Conservation (phyloP, 2,888 invertebrate genomes). For the Torymus tubicola region DNA sequence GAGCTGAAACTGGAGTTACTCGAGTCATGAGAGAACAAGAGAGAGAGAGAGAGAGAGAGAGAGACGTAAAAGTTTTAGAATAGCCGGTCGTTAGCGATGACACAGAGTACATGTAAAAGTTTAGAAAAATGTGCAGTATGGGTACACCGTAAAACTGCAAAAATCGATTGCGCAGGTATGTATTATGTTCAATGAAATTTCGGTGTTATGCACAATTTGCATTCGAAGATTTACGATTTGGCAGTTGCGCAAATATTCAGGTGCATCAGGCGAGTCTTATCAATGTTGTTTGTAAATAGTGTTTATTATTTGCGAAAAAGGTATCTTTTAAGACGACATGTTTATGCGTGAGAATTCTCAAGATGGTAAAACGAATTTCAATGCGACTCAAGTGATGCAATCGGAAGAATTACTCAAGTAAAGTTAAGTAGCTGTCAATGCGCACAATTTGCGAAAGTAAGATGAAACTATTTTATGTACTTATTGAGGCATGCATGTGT, state of each 20-base stretch:
- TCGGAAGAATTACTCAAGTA: background rate
- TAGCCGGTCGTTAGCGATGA: background rate
- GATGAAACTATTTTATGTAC: background rate
- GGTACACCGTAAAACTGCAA: no score
- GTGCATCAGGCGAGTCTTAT: constrained; percentile 3
- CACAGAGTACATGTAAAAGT: background rate
- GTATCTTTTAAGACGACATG: no score
- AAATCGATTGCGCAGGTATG: constrained; percentile 6
- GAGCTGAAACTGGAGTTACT: background rate
- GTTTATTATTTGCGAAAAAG: background rate
- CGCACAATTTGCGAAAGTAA: constrained; percentile 10
- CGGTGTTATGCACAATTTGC: background rate
- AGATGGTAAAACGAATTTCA: constrained; percentile 1
- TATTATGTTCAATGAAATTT: constrained; percentile 3
- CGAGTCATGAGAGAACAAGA: no score
- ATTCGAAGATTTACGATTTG: constrained; percentile 1
- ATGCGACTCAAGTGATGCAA: constrained; percentile 8
- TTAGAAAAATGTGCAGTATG: no score
- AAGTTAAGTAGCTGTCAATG: background rate
- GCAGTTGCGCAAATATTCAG: background rate
- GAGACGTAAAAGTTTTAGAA: background rate
- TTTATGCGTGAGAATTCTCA: background rate
- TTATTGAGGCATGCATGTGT: background rate
- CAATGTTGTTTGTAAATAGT: background rate
- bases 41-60: no score